These are phyloP conservation scores for Scaptomyza caliginosa DNA, from an alignment of 2,888 invertebrate species.

Conservation along the genomic window DNA sequence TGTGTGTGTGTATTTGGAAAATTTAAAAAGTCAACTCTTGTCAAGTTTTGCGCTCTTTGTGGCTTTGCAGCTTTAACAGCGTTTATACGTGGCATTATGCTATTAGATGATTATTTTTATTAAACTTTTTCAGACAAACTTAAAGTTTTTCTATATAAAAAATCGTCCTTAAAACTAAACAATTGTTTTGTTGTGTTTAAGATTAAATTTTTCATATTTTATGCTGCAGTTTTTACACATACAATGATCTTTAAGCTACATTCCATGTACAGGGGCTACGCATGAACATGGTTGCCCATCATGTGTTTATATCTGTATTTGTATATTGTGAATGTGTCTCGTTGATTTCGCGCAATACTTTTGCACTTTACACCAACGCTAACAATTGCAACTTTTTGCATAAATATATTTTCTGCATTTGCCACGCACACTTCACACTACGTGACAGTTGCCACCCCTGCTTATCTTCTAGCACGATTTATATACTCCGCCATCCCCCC, in stretches of 20 bases:
- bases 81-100: constrained; percentile 32
- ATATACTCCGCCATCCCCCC: background rate
- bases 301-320: background rate
- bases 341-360: constrained; percentile 66
- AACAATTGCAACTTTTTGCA: constrained; percentile 79
- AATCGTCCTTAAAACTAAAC: too few relatives aligned
- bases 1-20: constrained; percentile 11
- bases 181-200: too few relatives aligned
- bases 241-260: too few relatives aligned
- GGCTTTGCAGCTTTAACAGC: constrained; percentile 2
- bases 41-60: constrained; percentile 38
- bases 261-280: constrained; percentile 4
- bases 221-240: too few relatives aligned
- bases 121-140: background rate
- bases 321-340: constrained; percentile 22
- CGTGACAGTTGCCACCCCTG: constrained; percentile 1
- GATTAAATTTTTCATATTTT: too few relatives aligned
- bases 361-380: constrained; percentile 55
- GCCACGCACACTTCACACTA: constrained; percentile 51
- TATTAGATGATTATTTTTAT: background rate
- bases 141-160: background rate
- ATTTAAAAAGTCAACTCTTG: constrained; percentile 58
- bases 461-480: background rate
- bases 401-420: constrained; percentile 77
- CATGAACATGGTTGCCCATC: constrained; percentile 4